These are phyloP conservation scores for Todus mexicanus DNA, from an alignment of 2,797 vertebrate species.

Conservation along the genomic window DNA sequence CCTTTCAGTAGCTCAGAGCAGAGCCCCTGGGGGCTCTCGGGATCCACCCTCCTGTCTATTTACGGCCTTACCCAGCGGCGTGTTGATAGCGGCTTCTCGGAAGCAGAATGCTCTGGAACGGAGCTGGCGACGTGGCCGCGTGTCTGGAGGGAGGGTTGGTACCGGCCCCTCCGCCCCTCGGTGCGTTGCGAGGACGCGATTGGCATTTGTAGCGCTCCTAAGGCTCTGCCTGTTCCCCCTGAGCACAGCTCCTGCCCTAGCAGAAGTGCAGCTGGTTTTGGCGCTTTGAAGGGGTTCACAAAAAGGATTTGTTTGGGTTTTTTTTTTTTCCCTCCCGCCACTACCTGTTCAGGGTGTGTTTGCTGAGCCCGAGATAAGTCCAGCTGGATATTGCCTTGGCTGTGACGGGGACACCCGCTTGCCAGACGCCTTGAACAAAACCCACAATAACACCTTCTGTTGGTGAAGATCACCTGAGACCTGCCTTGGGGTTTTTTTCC, in stretches of 20 bases:
- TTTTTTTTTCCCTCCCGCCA: no score
- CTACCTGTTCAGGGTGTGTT: neutral
- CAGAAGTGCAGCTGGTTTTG: neutral
- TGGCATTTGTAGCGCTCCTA: neutral
- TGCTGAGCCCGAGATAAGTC: neutral
- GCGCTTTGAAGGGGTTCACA: neutral
- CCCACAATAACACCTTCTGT: no score
- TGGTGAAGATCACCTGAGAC: neutral
- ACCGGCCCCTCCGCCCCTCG: accelerated
- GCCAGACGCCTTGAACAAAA: no score
- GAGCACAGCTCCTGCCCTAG: neutral
- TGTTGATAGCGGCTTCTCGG: neutral
- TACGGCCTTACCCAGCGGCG: neutral
- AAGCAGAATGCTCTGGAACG: neutral
- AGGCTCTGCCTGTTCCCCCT: neutral
- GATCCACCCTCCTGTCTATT: neutral
- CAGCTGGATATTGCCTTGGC: neutral
- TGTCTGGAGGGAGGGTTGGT: neutral
- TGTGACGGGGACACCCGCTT: no score
- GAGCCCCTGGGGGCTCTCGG: neutral
- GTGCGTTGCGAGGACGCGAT: neutral
- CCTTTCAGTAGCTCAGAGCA: neutral
- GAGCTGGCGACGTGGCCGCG: accelerated
- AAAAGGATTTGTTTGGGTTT: neutral
- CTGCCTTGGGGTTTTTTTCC: neutral